phyloP scores from a whole-genome alignment of 2,113 vertebrate genomes.

The Morphnarchus princeps region DNA sequence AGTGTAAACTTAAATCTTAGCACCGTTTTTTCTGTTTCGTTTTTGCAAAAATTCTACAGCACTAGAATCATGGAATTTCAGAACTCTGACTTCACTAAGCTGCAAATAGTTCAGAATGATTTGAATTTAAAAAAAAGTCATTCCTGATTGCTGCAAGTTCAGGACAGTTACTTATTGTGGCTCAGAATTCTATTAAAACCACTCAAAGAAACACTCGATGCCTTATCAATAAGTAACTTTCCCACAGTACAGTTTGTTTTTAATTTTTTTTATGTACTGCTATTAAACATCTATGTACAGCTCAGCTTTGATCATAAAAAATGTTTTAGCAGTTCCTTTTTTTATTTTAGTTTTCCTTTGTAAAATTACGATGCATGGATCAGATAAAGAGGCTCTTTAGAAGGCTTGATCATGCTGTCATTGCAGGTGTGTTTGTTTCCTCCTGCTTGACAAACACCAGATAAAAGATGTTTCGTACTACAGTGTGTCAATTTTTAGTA shows the following conservation, averaged over 20 bases:
- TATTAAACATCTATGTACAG: neutral
- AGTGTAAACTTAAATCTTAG: neutral
- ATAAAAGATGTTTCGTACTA: neutral
- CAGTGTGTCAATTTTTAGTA: neutral
- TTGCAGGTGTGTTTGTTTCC: neutral
- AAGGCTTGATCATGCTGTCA: neutral
- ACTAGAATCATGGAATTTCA: neutral
- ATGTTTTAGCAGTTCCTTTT: neutral
- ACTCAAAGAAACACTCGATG: neutral
- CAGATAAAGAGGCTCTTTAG: neutral
- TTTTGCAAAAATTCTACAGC: neutral
- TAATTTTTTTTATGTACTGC: neutral
- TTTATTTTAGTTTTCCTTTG: neutral
- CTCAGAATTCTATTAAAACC: neutral
- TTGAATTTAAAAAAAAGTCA: neutral
- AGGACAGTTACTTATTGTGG: neutral
- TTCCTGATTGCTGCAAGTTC: neutral
- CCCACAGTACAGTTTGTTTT: neutral
- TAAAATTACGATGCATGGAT: neutral
- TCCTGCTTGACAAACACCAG: neutral
- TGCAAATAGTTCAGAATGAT: neutral
- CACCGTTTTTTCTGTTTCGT: fast-evolving
- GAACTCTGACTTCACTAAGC: neutral
- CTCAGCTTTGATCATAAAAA: neutral
- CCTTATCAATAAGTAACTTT: neutral